Evolutionary conservation across 2,113 vertebrate species (phyloP).

Genomic region (Callionymus lyra): DNA sequence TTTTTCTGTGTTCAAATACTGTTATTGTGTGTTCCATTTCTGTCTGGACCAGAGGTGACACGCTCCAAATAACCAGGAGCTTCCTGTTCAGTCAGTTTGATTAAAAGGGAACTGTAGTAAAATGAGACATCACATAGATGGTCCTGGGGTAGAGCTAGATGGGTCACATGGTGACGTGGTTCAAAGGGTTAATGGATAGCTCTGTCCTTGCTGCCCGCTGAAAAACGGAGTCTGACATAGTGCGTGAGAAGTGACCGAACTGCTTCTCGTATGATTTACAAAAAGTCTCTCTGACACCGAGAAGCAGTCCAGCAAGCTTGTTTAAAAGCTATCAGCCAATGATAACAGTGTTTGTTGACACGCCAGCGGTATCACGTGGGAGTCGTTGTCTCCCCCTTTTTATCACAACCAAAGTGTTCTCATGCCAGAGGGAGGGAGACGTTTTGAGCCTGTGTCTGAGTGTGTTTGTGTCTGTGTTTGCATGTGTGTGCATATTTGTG

Average conservation of each 20-base stretch:
- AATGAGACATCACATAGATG: conserved; percentile 57
- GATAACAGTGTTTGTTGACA: conserved; percentile 36
- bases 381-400: conserved; percentile 29
- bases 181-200: conserved; percentile 51
- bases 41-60: conserved; percentile 39
- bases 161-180: conserved; percentile 57
- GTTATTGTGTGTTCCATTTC: conserved; percentile 45
- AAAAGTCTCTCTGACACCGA: conserved; percentile 48
- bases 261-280: conserved; percentile 62
- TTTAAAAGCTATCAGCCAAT: conserved; percentile 47
- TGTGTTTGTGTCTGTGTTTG: conserved; percentile 1
- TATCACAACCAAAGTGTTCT: conserved; percentile 40
- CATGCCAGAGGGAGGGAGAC: conserved; percentile 67
- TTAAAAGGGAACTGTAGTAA: conserved; percentile 55
- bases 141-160: conserved; percentile 61
- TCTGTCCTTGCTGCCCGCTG: conserved; percentile 48
- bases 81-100: conserved; percentile 47
- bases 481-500: conserved; percentile 1
- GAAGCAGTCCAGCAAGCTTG: conserved; percentile 48
- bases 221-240: conserved; percentile 40
- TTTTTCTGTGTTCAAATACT: conserved; percentile 51
- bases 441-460: conserved; percentile 46
- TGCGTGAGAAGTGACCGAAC: conserved; percentile 51
- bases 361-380: conserved; percentile 39
- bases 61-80: conserved; percentile 41